Conservation (phyloP, 2,888 invertebrate species). For the Melolontha melolontha region DNA sequence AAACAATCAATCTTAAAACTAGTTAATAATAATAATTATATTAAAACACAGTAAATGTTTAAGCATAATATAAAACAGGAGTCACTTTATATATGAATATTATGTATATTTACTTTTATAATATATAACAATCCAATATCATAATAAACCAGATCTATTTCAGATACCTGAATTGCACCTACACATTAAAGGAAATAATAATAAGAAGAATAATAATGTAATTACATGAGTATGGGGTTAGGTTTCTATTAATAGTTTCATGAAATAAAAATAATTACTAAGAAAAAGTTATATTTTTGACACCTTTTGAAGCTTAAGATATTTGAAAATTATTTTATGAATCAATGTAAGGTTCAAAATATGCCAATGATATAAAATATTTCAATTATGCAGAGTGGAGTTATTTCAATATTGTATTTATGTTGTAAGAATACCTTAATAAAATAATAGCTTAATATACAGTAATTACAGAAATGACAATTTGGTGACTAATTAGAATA, state of each 20-base stretch:
- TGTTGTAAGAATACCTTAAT: too few relatives aligned
- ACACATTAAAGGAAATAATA: constrained; percentile 23
- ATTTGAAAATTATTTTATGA: background rate
- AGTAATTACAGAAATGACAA: too few relatives aligned
- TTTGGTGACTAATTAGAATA: too few relatives aligned
- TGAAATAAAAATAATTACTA: background rate
- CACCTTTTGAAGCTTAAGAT: too few relatives aligned
- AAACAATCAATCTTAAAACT: constrained; percentile 51
- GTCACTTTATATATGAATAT: constrained; percentile 23
- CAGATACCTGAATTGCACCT: constrained; percentile 37
- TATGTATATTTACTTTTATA: constrained; percentile 17
- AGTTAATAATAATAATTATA: constrained; percentile 47
- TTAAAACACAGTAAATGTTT: constrained; percentile 46
- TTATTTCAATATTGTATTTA: too few relatives aligned
- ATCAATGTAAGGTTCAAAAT: background rate
- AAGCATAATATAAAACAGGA: constrained; percentile 44
- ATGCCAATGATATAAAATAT: background rate
- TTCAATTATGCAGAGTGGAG: too few relatives aligned
- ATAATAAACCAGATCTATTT: constrained; percentile 41
- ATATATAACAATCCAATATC: constrained; percentile 43
- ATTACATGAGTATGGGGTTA: background rate
- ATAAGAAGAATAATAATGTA: constrained; percentile 23
- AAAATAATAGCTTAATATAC: too few relatives aligned
- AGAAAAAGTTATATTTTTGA: too few relatives aligned
- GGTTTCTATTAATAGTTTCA: constrained; percentile 2